Conservation (phyloP, 2,113 vertebrate species). For the Charadrius vociferus region DNA sequence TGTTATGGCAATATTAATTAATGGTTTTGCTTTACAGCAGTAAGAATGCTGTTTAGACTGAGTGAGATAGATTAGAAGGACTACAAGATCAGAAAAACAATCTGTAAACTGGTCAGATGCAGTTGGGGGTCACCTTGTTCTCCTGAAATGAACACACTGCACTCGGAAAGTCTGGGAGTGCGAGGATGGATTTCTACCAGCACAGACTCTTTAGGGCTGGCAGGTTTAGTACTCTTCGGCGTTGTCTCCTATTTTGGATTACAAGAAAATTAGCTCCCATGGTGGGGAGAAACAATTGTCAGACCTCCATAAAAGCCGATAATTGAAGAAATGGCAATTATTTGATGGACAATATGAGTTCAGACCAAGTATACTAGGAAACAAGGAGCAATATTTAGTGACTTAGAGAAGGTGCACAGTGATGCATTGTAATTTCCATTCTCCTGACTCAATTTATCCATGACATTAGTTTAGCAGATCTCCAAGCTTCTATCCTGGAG, state of each 20-base stretch:
- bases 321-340: background rate
- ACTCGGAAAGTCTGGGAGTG: constrained; percentile 29
- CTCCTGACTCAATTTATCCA: background rate
- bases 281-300: background rate
- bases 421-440: background rate
- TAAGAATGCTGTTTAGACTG: constrained; percentile 75
- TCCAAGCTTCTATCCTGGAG: background rate
- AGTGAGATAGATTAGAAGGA: constrained; percentile 79
- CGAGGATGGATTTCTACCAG: background rate
- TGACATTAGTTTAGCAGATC: background rate
- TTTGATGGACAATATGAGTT: background rate
- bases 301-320: background rate
- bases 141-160: constrained; percentile 70
- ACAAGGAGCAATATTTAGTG: background rate
- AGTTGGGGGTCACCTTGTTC: constrained; percentile 83
- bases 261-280: background rate
- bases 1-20: constrained; percentile 88
- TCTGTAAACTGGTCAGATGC: constrained; percentile 74
- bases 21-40: constrained; percentile 76
- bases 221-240: background rate
- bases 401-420: background rate
- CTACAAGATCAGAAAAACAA: constrained; percentile 80
- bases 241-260: background rate
- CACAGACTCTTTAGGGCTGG: background rate
- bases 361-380: background rate